phyloP scores from a whole-genome alignment of 2,797 vertebrate genomes.

The Channallabes apus region DNA sequence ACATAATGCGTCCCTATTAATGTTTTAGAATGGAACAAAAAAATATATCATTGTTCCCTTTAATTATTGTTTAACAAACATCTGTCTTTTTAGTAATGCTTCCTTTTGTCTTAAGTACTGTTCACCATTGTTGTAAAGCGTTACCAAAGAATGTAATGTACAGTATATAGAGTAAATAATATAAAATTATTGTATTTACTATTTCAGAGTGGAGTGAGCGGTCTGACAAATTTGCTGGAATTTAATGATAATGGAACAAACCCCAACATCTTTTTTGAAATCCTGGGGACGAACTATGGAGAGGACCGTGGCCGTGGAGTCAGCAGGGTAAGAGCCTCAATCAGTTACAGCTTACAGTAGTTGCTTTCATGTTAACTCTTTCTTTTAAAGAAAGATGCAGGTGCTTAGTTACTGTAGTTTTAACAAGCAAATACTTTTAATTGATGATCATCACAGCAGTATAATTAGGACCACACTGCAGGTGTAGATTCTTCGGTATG shows the following conservation, averaged over 20 bases:
- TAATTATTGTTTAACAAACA: not conserved
- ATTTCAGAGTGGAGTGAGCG: conserved; percentile 86
- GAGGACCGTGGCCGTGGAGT: conserved; percentile 93
- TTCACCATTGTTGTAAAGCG: not conserved
- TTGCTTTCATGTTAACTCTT: not conserved
- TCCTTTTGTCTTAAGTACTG: not conserved
- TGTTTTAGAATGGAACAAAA: not conserved
- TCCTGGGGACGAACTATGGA: conserved; percentile 96
- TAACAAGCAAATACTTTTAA: conserved; percentile 56
- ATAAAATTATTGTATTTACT: not conserved
- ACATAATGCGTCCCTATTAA: not conserved
- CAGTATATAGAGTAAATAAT: not conserved
- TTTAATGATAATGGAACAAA: conserved; percentile 93
- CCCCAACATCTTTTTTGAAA: conserved; percentile 97
- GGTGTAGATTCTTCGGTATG: conserved; percentile 24
- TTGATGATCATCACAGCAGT: conserved; percentile 61
- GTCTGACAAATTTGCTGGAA: conserved; percentile 91
- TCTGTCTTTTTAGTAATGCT: not conserved
- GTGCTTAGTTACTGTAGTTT: conserved; percentile 55
- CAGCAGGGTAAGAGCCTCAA: conserved; percentile 81
- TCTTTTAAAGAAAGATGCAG: conserved; percentile 39
- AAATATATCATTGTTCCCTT: no score
- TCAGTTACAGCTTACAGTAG: not conserved
- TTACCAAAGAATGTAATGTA: not conserved
- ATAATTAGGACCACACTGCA: conserved; percentile 54